A percentile compares a stretch with the other conserved stretches of the same genome.
phyloP scores from a whole-genome alignment of 2,888 invertebrate genomes.

The Brachypalpus laphriformis region DNA sequence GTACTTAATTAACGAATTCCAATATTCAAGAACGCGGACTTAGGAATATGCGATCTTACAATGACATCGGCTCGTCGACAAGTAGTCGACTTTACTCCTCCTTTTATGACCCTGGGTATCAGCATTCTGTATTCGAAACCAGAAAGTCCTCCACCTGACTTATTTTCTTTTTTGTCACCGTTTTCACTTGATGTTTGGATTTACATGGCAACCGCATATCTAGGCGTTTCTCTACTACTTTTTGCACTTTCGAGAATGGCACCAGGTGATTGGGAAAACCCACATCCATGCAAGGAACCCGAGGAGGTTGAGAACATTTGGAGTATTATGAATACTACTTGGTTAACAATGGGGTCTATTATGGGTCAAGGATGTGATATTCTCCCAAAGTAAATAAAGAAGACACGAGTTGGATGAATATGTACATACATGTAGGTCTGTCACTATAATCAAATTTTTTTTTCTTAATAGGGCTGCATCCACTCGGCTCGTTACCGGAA shows the following conservation, averaged over 20 bases:
- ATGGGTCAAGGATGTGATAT: conserved; percentile 97
- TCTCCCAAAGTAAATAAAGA: conserved; percentile 90
- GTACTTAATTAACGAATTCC: background rate
- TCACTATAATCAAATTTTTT: background rate
- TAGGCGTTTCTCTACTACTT: conserved; percentile 92
- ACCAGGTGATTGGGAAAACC: conserved; percentile 96
- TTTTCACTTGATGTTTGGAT: conserved; percentile 95
- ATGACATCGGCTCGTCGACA: conserved; percentile 95
- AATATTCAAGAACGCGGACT: conserved; percentile 91
- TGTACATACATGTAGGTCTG: background rate
- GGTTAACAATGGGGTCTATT: conserved; percentile 95
- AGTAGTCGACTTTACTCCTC: conserved; percentile 96
- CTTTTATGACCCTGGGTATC: conserved; percentile 98
- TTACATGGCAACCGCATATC: conserved; percentile 94
- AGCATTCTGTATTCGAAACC: conserved; percentile 94
- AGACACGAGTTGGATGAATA: too few species aligned
- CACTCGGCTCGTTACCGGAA: conserved; percentile 93
- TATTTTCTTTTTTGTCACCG: conserved; percentile 95
- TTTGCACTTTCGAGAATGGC: conserved; percentile 92
- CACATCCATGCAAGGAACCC: conserved; percentile 94
- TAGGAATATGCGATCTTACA: conserved; percentile 97
- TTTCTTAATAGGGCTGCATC: conserved; percentile 89
- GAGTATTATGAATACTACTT: conserved; percentile 93
- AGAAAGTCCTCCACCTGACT: conserved; percentile 88
- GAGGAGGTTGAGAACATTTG: conserved; percentile 95